Evolutionary conservation across 2,888 invertebrate species (phyloP), one percentile per base, ranked within the genome.

Genomic region (Lasioglossum marginatum): DNA sequence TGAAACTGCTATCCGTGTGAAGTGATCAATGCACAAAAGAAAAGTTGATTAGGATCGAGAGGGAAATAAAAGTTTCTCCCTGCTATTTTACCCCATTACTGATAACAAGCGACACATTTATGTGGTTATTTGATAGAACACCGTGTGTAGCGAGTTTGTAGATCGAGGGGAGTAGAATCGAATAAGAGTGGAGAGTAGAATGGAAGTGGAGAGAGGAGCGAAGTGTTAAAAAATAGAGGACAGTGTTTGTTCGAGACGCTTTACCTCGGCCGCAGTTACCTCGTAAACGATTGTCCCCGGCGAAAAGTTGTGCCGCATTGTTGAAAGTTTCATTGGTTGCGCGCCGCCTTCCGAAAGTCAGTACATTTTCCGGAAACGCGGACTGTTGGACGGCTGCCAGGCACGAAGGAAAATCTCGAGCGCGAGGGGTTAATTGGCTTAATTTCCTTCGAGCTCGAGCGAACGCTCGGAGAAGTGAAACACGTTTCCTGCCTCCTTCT

Each of bases 351-450:
- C 27, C 48, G 37, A n/a, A 57, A 57, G 37, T 77, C 77, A 27
- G 72, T 70, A 27, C 19, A 68, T 60, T 77, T n/a, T 73, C 10
- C 48, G 60, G 45, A 73, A 77, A 68, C 57, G 19, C 34, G 34
- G 14, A 14, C 34, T 70, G 68, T 68, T 84, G 84, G 84, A 77
- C 78, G 60, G 40, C 5, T 63, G 84, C 84, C 84, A 84, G 52
- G 66, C 34, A 34, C n/a, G 79, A 84, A 63, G 68, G 85, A 63
- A 75, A 84, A 52, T 78, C 84, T 75, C 70, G 34, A 60, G 48
- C 84, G 74, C 85, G 78, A 84, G 70, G 74, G 73, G 85, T 84
- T 84, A 84, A 84, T 84, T 84, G 84, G 79, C 70, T 84, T 84
- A 84, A 84, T 84, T 84, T 84, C 48, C 84, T 75, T 75, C 74